These are phyloP conservation scores for Papilio glaucus DNA, from an alignment of 1,140 invertebrate genomes.

Conservation along the genomic window DNA sequence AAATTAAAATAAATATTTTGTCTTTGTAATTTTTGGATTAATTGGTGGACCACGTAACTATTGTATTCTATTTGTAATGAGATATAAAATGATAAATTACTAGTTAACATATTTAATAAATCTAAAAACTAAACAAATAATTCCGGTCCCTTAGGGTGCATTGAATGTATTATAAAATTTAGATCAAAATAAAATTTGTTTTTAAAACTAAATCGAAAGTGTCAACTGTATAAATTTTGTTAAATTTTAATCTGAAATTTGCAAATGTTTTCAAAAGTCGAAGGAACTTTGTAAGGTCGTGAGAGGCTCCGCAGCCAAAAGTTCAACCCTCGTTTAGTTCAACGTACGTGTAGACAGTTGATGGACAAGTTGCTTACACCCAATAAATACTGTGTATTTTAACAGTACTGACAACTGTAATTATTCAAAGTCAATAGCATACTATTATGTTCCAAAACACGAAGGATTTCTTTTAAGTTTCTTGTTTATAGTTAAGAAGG, in stretches of 20 bases:
- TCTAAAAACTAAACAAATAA: neutral
- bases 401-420: slow-evolving; percentile 32
- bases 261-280: slow-evolving; percentile 35
- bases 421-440: slow-evolving; percentile 28
- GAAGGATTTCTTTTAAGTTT: neutral
- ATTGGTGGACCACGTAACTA: too few species aligned
- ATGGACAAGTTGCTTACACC: slow-evolving; percentile 32
- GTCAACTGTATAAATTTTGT: slow-evolving; percentile 31
- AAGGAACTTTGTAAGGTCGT: slow-evolving; percentile 32
- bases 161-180: slow-evolving; percentile 2
- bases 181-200: slow-evolving; percentile 19
- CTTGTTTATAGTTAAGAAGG: neutral
- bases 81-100: too few species aligned
- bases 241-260: slow-evolving; percentile 34
- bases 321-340: slow-evolving; percentile 35
- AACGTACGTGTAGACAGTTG: slow-evolving; percentile 33
- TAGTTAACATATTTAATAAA: neutral
- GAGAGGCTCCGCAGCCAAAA: neutral
- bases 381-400: slow-evolving; percentile 29
- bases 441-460: slow-evolving; percentile 4
- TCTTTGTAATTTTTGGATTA: too few species aligned
- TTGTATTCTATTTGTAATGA: too few species aligned
- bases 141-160: neutral
- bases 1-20: too few species aligned
- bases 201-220: slow-evolving; percentile 27